Percentiles rank a stretch among this genome's conserved stretches.
Evolutionary conservation across 2,113 vertebrate species (phyloP).

Genomic region (Bufo gargarizans): DNA sequence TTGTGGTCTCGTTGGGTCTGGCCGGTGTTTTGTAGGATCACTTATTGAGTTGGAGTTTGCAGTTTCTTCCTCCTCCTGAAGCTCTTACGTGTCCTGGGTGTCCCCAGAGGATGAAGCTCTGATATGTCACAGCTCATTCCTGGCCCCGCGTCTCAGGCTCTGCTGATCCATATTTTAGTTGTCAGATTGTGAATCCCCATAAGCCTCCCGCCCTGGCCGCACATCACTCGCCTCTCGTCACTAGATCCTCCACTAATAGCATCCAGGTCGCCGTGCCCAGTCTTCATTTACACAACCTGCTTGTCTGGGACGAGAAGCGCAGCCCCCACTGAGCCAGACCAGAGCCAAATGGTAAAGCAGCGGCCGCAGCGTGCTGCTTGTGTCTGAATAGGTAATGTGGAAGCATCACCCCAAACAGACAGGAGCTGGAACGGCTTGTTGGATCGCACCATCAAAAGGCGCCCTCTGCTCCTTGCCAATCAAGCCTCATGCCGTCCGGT

Average conservation of each 20-base stretch:
- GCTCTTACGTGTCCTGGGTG: neutral
- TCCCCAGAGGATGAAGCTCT: constrained; percentile 73
- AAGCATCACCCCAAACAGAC: constrained; percentile 90
- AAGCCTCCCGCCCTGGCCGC: constrained; percentile 81
- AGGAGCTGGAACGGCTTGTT: constrained; percentile 97
- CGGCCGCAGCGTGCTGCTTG: constrained; percentile 93
- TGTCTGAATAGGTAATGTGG: constrained; percentile 97
- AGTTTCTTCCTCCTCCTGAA: neutral
- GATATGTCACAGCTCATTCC: constrained; percentile 80
- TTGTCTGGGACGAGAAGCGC: constrained; percentile 81
- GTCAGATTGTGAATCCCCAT: constrained; percentile 79
- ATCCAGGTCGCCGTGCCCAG: constrained; percentile 79
- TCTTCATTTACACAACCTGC: constrained; percentile 86
- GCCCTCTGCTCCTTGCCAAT: constrained; percentile 94
- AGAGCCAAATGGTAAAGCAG: constrained; percentile 81
- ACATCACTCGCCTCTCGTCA: constrained; percentile 84
- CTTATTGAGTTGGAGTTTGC: neutral
- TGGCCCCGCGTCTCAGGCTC: constrained; percentile 77
- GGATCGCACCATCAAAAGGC: constrained; percentile 97
- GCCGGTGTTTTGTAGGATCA: neutral
- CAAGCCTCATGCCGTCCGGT: constrained; percentile 90
- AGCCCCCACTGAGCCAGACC: constrained; percentile 81
- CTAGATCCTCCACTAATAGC: constrained; percentile 84
- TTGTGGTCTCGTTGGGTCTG: neutral
- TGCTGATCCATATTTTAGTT: constrained; percentile 77